Conservation (phyloP, 1,140 invertebrate species). For the Anadara kagoshimensis region DNA sequence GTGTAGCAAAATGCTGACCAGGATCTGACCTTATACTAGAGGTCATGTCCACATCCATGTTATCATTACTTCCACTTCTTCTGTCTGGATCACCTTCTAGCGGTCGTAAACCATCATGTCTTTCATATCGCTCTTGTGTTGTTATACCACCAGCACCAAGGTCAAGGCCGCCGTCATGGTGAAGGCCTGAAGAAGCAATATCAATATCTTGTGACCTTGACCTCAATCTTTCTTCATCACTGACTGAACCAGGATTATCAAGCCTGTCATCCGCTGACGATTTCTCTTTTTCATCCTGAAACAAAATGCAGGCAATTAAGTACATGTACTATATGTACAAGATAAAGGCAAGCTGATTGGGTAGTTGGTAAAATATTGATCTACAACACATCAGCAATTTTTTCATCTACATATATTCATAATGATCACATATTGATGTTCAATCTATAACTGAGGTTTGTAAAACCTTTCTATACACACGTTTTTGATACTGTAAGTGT, state of each 20-base stretch:
- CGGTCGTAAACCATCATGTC: too few species aligned
- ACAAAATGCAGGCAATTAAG: neutral
- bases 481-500: too few species aligned
- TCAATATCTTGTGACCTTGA: too few species aligned
- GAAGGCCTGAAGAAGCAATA: neutral
- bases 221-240: neutral
- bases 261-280: conserved; percentile 32
- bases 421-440: too few species aligned
- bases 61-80: neutral
- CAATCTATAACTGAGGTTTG: too few species aligned
- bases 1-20: conserved; percentile 39
- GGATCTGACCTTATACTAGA: conserved; percentile 38
- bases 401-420: too few species aligned
- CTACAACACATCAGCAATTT: too few species aligned
- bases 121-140: neutral
- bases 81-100: neutral
- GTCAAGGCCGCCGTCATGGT: conserved; percentile 15
- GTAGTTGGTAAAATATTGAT: too few species aligned
- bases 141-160: neutral
- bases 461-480: too few species aligned
- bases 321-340: too few species aligned
- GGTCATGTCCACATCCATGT: conserved; percentile 4
- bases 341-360: too few species aligned
- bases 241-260: conserved; percentile 9
- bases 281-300: conserved; percentile 25